Conservation (phyloP, 1,140 invertebrate species). For the Globodera ellingtonae region DNA sequence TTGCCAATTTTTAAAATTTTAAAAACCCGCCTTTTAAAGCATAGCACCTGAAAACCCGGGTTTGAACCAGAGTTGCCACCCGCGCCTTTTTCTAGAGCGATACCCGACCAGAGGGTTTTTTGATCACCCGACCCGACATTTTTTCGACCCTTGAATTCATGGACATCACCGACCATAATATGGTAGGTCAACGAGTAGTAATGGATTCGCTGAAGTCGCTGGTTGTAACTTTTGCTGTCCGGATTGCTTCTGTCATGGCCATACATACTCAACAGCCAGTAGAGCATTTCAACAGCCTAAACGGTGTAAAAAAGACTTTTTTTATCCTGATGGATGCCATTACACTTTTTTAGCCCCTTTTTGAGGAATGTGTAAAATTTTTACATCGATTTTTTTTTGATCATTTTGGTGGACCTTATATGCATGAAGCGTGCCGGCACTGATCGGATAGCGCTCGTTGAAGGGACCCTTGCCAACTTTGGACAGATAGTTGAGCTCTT, state of each 20-base stretch:
- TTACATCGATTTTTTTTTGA: background rate
- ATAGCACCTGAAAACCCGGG: no score
- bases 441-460: constrained; percentile 56
- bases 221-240: constrained; percentile 57
- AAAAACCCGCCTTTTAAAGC: no score
- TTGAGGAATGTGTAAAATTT: no score
- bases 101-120: no score
- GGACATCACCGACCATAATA: constrained; percentile 63
- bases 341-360: no score
- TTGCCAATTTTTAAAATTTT: no score
- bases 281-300: constrained; percentile 67
- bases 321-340: background rate
- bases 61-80: no score
- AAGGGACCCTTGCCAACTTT: constrained; percentile 66
- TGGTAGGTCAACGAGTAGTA: constrained; percentile 69
- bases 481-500: constrained; percentile 67
- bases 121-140: background rate
- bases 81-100: no score
- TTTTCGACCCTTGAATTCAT: background rate
- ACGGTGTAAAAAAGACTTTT: background rate
- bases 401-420: constrained; percentile 36
- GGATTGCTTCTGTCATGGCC: constrained; percentile 63
- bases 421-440: constrained; percentile 56
- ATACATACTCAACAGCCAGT: constrained; percentile 67
- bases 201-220: constrained; percentile 67